Evolutionary conservation across 1,140 invertebrate species (phyloP), one percentile per base, ranked within the genome.

Genomic region (Drosophila guanche): DNA sequence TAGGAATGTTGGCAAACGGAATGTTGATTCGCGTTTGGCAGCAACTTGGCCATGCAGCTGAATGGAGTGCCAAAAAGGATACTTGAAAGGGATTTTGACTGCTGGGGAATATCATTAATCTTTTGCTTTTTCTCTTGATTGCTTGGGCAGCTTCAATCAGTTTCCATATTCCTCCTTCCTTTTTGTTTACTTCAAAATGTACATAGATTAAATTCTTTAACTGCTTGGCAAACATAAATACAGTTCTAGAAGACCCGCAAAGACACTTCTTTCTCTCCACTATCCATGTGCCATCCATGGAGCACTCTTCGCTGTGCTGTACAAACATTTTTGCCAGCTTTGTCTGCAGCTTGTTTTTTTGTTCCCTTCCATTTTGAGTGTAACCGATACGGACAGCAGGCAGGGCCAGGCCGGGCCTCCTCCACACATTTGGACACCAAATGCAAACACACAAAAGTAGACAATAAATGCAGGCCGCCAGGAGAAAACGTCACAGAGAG

Each of bases 381-480:
- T 72, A 81, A 80, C 57, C 78, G 73, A 77, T 81, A 77, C 63
- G 63, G 47, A 65, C 56, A 79, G 61, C 63, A 50, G 56, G 60
- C 51, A 40, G 54, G 50, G 48, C 45, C 58, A 25, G 20, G 43
- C 45, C 58, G 33, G 20, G 43, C 43, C 25, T 29, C 42, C 45
- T 20, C 22, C 54, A 57, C 73, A 61, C 74, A 69, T 84, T 83
- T 79, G 79, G 65, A 61, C 79, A 84, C 40, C 69, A 55, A 74
- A 70, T 74, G 50, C 63, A 58, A 84, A 77, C 79, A 84, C 48
- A 84, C 48, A 79, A 53, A 60, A 46, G 33, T 47, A 60, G 70
- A 59, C 60, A 48, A 46, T 47, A 57, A 47, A 40, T 46, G 46
- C 46, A 23, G 10, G 33, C 7, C 16, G 23, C 37, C 22, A 43